Conservation (phyloP, 2,888 invertebrate species). For the Hylaea fasciaria region DNA sequence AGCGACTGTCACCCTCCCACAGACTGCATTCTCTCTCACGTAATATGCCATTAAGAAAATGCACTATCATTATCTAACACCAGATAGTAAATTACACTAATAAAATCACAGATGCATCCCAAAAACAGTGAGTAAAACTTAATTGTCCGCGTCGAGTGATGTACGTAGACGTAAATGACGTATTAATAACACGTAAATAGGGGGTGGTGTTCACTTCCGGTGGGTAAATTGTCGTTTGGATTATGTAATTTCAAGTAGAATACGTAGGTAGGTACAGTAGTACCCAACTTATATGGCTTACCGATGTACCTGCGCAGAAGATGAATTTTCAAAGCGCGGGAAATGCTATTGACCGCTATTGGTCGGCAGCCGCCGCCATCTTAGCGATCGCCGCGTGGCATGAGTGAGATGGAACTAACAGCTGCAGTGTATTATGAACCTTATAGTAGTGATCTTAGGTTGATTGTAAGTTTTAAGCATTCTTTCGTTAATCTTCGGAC, state of each 20-base stretch:
- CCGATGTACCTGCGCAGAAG: too few relatives aligned
- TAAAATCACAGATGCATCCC: constrained; percentile 26
- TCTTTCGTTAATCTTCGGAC: too few relatives aligned
- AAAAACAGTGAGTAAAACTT: constrained; percentile 12
- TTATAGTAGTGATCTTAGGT: too few relatives aligned
- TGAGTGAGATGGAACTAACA: too few relatives aligned
- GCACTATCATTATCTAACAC: constrained; percentile 32
- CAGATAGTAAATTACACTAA: constrained; percentile 23
- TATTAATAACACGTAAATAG: constrained; percentile 10
- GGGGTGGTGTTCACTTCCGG: constrained; percentile 7
- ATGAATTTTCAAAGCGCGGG: too few relatives aligned
- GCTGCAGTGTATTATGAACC: too few relatives aligned
- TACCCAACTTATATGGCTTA: too few relatives aligned
- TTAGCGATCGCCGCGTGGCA: too few relatives aligned
- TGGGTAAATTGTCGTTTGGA: constrained; percentile 20
- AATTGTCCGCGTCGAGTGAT: constrained; percentile 20
- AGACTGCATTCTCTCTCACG: constrained; percentile 20
- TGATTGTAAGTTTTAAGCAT: too few relatives aligned
- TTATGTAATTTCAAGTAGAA: constrained; percentile 14
- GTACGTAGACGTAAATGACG: neutral
- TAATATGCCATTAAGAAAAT: constrained; percentile 26
- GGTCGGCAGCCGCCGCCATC: too few relatives aligned
- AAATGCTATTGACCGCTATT: too few relatives aligned
- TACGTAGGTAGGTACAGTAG: neutral
- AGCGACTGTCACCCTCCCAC: neutral